A percentile compares a stretch with the other conserved stretches of the same genome.
Conservation (phyloP, 2,888 invertebrate genomes). For the Nephrotoma flavescens region DNA sequence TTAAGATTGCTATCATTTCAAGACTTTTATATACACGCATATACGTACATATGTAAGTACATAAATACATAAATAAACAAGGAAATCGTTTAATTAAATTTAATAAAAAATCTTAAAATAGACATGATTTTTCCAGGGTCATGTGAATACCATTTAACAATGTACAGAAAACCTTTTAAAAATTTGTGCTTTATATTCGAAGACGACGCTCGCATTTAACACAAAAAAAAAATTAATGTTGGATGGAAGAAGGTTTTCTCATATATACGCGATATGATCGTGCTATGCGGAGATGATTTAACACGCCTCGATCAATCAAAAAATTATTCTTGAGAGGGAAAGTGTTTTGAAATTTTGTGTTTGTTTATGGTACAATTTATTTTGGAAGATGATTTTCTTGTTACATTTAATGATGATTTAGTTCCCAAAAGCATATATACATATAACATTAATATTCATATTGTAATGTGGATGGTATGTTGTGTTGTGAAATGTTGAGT, state of each 20-base stretch:
- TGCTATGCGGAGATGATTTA: neutral
- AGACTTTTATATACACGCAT: neutral
- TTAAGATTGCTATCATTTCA: neutral
- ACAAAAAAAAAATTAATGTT: neutral
- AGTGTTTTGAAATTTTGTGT: neutral
- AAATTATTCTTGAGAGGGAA: neutral
- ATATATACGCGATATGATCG: neutral
- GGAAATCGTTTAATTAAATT: neutral
- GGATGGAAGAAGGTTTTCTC: neutral
- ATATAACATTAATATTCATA: neutral
- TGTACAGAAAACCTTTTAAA: neutral
- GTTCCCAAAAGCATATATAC: neutral
- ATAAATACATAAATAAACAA: neutral
- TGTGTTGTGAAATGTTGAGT: neutral
- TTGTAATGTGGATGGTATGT: neutral
- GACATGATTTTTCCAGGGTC: neutral
- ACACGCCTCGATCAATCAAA: neutral
- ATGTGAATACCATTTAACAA: neutral
- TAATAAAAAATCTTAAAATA: neutral
- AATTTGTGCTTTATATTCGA: neutral
- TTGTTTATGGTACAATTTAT: neutral
- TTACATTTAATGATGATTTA: neutral
- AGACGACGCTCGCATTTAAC: neutral
- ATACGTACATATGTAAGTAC: neutral
- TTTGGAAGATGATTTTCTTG: neutral